Conservation (phyloP, 2,888 invertebrate genomes). For the Physocephala rufipes region DNA sequence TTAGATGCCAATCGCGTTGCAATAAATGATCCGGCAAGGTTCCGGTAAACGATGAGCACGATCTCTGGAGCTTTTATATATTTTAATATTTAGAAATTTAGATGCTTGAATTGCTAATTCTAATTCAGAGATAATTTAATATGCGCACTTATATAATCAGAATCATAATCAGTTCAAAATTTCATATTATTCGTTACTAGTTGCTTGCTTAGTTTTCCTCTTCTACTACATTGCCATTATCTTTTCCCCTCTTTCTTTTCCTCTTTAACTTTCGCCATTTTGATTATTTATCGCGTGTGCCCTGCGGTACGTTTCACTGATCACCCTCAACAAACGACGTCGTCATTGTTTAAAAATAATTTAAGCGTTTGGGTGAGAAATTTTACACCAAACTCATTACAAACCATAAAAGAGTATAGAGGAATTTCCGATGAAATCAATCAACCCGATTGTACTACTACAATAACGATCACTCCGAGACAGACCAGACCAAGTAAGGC, state of each 20-base stretch:
- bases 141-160: too few relatives aligned
- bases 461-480: conserved; percentile 1
- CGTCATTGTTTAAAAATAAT: conserved; percentile 51
- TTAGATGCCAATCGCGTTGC: too few relatives aligned
- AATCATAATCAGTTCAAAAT: too few relatives aligned
- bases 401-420: conserved; percentile 53
- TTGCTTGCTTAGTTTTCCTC: too few relatives aligned
- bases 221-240: too few relatives aligned
- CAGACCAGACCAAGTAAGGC: conserved; percentile 35
- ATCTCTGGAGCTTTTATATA: too few relatives aligned
- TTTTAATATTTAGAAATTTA: too few relatives aligned
- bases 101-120: too few relatives aligned
- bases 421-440: conserved; percentile 58
- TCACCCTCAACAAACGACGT: conserved; percentile 15
- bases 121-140: too few relatives aligned
- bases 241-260: conserved; percentile 16
- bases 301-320: conserved; percentile 23
- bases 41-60: too few relatives aligned
- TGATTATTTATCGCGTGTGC: conserved; percentile 23
- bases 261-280: neutral
- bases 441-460: conserved; percentile 48
- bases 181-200: too few relatives aligned
- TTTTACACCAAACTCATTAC: conserved; percentile 60
- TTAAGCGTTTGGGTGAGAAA: conserved; percentile 65
- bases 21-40: too few relatives aligned